Conservation (phyloP, 2,888 invertebrate species). For the Globia sparganii region DNA sequence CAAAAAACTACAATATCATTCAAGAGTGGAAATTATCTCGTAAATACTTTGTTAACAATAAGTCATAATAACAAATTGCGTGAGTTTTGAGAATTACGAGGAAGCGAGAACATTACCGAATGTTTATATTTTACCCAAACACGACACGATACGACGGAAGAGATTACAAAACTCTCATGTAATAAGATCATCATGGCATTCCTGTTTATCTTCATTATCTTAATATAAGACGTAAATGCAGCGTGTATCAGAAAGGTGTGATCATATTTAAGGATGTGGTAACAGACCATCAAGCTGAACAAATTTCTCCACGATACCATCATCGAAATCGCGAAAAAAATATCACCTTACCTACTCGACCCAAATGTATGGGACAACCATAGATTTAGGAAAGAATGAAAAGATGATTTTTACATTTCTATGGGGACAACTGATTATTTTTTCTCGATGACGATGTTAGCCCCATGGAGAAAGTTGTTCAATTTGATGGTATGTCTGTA, state of each 20-base stretch:
- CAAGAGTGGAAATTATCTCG: neutral
- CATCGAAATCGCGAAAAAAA: neutral
- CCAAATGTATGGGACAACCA: too few relatives aligned
- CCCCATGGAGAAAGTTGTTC: neutral
- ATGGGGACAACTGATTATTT: neutral
- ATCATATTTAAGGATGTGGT: neutral
- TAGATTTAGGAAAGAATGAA: too few relatives aligned
- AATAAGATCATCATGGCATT: neutral
- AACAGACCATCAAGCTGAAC: neutral
- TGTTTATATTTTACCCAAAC: constrained; percentile 19
- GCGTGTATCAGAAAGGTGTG: neutral
- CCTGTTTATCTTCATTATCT: constrained; percentile 32
- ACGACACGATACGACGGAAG: constrained; percentile 4
- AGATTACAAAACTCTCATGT: constrained; percentile 9
- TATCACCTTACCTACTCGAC: too few relatives aligned
- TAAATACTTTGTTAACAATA: neutral
- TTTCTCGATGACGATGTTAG: neutral
- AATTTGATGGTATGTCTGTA: neutral
- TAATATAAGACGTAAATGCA: neutral
- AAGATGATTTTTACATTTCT: too few relatives aligned
- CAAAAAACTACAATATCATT: neutral
- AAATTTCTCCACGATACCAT: too few relatives aligned
- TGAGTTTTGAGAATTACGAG: constrained; percentile 13
- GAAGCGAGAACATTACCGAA: neutral
- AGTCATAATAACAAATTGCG: constrained; percentile 8